phyloP scores from a whole-genome alignment of 2,113 vertebrate genomes.

The Numida meleagris region DNA sequence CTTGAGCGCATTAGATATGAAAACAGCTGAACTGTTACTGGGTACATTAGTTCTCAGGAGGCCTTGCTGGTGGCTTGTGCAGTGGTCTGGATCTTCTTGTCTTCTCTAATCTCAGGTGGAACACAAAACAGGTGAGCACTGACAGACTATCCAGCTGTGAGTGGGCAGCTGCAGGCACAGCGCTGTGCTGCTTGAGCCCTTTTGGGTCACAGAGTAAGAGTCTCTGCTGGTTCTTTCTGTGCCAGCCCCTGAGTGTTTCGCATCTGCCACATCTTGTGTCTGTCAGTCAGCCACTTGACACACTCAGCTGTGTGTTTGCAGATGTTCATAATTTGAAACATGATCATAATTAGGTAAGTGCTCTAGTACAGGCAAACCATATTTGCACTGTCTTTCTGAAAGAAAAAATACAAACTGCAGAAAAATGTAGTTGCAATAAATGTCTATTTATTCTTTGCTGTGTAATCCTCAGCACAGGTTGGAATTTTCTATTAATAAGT shows the following conservation, averaged over 20 bases:
- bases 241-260: fast-evolving
- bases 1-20: background rate
- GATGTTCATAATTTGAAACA: constrained; percentile 9
- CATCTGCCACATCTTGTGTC: background rate
- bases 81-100: background rate
- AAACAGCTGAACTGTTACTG: background rate
- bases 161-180: background rate
- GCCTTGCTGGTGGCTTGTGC: background rate
- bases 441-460: constrained; percentile 15
- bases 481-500: constrained; percentile 19
- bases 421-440: constrained; percentile 49
- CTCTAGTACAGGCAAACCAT: background rate
- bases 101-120: background rate
- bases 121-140: fast-evolving
- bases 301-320: background rate
- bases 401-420: background rate
- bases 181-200: background rate
- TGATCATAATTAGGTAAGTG: background rate
- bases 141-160: background rate
- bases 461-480: constrained; percentile 41
- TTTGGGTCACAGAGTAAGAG: background rate
- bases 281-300: background rate
- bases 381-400: constrained; percentile 18
- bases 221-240: background rate
- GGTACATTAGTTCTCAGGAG: background rate